A percentile compares a stretch with the other conserved stretches of the same genome.
Evolutionary conservation across 1,140 invertebrate species (phyloP).

Genomic region (Nylanderia fulva): DNA sequence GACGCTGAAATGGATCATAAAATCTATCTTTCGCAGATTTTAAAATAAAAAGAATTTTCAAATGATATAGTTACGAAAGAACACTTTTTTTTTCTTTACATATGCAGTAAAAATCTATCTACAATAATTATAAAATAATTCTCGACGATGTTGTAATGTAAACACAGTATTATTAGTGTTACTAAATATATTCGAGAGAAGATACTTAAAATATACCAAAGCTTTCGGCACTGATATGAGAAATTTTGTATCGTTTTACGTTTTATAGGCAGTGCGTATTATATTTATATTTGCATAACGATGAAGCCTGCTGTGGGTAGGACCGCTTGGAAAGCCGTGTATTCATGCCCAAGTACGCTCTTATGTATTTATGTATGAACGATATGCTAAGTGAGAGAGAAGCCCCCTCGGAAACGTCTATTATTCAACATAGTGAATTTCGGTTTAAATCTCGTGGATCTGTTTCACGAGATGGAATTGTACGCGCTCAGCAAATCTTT

Average conservation of each 20-base stretch:
- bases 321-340: constrained; percentile 29
- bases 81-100: too few species aligned
- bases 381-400: constrained; percentile 25
- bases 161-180: neutral
- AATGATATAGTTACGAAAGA: neutral
- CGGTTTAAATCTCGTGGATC: neutral
- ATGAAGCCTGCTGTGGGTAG: constrained; percentile 3
- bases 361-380: constrained; percentile 57
- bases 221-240: neutral
- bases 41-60: neutral
- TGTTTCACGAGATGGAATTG: constrained; percentile 3
- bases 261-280: constrained; percentile 20
- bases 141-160: neutral
- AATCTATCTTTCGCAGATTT: neutral
- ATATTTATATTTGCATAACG: constrained; percentile 57
- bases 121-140: too few species aligned
- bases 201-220: neutral
- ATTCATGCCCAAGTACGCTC: constrained; percentile 25
- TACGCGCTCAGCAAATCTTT: neutral
- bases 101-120: too few species aligned
- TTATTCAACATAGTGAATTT: constrained; percentile 21
- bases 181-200: neutral
- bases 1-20: neutral
- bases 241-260: neutral
- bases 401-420: neutral